Percentiles rank a stretch among this genome's conserved stretches.
These are phyloP conservation scores for Diachasma alloeum DNA, from an alignment of 1,140 invertebrate genomes.

Conservation along the genomic window DNA sequence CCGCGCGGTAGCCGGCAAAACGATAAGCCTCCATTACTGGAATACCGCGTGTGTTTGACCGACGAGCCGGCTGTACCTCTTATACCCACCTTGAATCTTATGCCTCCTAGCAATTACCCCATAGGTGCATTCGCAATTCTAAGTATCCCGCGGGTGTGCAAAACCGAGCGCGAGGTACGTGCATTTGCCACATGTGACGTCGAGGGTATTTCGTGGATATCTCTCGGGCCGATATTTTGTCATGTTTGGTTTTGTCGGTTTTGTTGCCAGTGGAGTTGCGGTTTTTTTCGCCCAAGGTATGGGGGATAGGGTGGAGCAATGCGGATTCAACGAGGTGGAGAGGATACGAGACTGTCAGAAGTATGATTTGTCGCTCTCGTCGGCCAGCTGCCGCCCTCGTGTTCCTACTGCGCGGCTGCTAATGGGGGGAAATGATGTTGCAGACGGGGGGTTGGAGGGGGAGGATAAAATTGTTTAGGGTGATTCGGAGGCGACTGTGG, in stretches of 20 bases:
- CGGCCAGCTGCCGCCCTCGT: constrained; percentile 51
- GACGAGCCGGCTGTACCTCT: not conserved
- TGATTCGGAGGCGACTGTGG: too few relatives aligned
- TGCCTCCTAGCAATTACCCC: not conserved
- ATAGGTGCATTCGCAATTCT: not conserved
- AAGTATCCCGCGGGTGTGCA: not conserved
- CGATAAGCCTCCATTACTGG: constrained; percentile 52
- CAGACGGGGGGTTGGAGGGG: constrained; percentile 26
- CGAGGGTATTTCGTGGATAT: too few relatives aligned
- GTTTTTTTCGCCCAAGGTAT: not conserved
- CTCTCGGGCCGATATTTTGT: too few relatives aligned
- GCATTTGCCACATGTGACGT: not conserved
- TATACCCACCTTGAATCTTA: not conserved
- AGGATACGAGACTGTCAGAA: constrained; percentile 25
- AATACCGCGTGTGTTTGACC: constrained; percentile 39
- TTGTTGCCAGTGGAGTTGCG: not conserved
- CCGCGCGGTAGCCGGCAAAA: constrained; percentile 41
- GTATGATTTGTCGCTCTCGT: constrained; percentile 55
- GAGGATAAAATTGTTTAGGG: not conserved
- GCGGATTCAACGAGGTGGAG: constrained; percentile 17
- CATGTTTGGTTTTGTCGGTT: too few relatives aligned
- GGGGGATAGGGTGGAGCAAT: constrained; percentile 3
- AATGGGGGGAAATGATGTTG: constrained; percentile 12
- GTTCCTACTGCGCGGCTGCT: constrained; percentile 34
- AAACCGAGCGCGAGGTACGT: not conserved